phyloP scores from a whole-genome alignment of 1,140 invertebrate species.

The Brachionus calyciflorus region DNA sequence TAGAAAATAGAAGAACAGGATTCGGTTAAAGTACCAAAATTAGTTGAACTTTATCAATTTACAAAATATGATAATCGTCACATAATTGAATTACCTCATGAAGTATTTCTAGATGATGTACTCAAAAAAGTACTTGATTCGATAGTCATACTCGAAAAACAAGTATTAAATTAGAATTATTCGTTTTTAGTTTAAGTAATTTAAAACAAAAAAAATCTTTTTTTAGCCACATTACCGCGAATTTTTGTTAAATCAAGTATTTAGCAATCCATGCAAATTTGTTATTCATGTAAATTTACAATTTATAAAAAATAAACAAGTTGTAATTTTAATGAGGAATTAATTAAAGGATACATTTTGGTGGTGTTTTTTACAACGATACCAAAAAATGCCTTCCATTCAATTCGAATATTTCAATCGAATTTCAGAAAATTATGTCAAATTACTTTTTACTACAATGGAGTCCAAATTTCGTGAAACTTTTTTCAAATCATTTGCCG shows the following conservation, averaged over 20 bases:
- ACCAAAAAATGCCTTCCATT: neutral
- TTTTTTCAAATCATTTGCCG: slow-evolving; percentile 25
- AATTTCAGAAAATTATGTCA: slow-evolving; percentile 36
- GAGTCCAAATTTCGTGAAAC: neutral
- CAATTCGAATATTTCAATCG: slow-evolving; percentile 32
- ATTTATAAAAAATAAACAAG: neutral
- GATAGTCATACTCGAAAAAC: neutral
- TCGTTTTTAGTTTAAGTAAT: neutral
- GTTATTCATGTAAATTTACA: neutral
- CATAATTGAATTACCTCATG: slow-evolving; percentile 1
- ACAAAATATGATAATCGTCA: slow-evolving; percentile 3
- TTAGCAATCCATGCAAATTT: slow-evolving; percentile 10
- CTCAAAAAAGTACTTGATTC: slow-evolving; percentile 3
- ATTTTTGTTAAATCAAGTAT: neutral
- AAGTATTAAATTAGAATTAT: neutral
- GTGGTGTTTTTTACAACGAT: slow-evolving; percentile 33
- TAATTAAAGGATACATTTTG: slow-evolving; percentile 22
- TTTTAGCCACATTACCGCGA: neutral
- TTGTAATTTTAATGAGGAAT: neutral
- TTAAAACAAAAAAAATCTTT: too few species aligned
- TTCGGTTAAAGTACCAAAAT: slow-evolving; percentile 15
- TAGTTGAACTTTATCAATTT: slow-evolving; percentile 26
- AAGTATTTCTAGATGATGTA: neutral
- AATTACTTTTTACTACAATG: neutral
- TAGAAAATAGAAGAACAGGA: slow-evolving; percentile 21